Evolutionary conservation across 2,797 vertebrate genomes (phyloP), one percentile per base, ranked within the genome.

Genomic region (Melanotaenia trifasciata): DNA sequence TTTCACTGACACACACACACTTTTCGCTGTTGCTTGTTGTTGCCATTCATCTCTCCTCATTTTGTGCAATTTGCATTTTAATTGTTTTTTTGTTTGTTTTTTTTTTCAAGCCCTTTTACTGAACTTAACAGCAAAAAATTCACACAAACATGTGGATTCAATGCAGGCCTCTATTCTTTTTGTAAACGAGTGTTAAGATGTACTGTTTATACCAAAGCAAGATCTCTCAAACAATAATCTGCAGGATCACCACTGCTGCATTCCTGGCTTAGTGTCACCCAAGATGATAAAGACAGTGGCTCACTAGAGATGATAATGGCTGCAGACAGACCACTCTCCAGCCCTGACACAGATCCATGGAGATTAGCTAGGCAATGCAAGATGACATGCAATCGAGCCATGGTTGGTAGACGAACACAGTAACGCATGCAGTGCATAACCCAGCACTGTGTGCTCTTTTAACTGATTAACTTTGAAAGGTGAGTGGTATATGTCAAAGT

Each of bases 351-450:
- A 24, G 22, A 12, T 24, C 50, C 24, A 10, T 53, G 22, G n/a
- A 24, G 22, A 53, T 53, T 24, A 12, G 47, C 10, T 11, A 22
- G 53, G 50, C 51, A 20, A 16, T 33, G 64, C 36, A 45, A 67
- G 56, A 38, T 45, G 32, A 69, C 47, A 28, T 70, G 51, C 0
- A 14, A 22, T 70, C 45, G 40, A 38, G 45, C 47, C 33, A 28
- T 32, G 33, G 33, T 53, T 28, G 45, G 58, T 13, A 10, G 20
- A 22, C 18, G 7, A 62, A 30, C 20, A 62, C 3, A 22, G 12
- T 61, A 61, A 61, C 28, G 57, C 47, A 51, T 36, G 30, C 18
- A 51, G 36, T 22, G 30, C 50, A 68, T 50, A 3, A 60, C 16
- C 45, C 45, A 36, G 32, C 57, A 38, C 32, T 14, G 1, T 58